phyloP scores from a whole-genome alignment of 2,797 vertebrate genomes.

The Ficedula albicollis region DNA sequence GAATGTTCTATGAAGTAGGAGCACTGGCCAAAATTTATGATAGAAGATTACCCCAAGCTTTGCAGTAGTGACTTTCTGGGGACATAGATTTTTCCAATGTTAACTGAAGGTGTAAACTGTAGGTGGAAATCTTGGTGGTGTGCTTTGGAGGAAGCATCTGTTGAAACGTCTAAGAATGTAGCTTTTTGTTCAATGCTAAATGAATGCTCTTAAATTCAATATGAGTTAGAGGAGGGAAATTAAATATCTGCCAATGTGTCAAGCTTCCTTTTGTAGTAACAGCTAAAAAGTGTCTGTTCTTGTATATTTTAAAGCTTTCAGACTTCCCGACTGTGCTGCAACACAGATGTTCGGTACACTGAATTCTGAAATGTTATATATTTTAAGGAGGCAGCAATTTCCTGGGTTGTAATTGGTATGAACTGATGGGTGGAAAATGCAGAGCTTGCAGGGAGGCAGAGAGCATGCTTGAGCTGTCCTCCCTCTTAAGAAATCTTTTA shows the following conservation, averaged over 20 bases:
- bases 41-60: background rate
- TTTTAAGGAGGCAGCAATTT: background rate
- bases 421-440: background rate
- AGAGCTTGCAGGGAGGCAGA: background rate
- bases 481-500: background rate
- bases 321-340: background rate
- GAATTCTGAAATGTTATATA: background rate
- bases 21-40: background rate
- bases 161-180: background rate
- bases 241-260: background rate
- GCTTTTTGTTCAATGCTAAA: conserved; percentile 9
- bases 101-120: background rate
- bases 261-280: background rate
- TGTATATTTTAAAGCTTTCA: background rate
- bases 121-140: background rate
- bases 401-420: background rate
- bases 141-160: background rate
- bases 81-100: background rate
- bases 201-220: background rate
- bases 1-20: background rate
- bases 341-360: background rate
- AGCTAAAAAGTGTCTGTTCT: background rate
- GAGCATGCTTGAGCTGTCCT: background rate
- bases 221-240: background rate
- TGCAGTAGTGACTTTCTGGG: background rate